A percentile compares a stretch with the other conserved stretches of the same genome.
These are phyloP conservation scores for Diceros bicornis DNA, from an alignment of 2,797 vertebrate species.

Conservation along the genomic window DNA sequence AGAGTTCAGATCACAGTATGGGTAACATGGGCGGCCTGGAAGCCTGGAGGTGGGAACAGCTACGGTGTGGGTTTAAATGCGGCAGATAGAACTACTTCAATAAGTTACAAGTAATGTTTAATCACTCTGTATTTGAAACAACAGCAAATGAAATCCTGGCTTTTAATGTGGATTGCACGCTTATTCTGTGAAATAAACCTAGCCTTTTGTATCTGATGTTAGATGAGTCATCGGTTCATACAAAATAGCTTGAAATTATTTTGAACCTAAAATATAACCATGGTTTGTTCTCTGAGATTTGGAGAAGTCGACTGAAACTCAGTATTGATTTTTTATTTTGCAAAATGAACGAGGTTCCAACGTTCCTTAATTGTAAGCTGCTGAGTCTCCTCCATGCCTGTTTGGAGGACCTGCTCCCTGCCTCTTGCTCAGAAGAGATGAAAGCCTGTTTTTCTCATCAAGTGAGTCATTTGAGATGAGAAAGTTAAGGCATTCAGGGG, in stretches of 20 bases:
- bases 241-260: background rate
- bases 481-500: background rate
- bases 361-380: background rate
- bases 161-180: background rate
- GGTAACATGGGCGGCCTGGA: background rate
- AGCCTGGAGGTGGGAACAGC: background rate
- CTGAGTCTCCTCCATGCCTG: background rate
- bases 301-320: background rate
- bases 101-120: background rate
- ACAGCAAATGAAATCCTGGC: background rate
- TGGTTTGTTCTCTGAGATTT: background rate
- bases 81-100: background rate
- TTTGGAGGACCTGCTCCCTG: background rate
- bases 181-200: constrained; percentile 55
- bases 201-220: background rate
- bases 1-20: fast-evolving
- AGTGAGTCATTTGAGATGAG: background rate
- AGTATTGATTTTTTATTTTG: background rate
- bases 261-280: background rate
- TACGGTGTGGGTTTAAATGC: fast-evolving
- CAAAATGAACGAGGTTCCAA: background rate
- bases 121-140: background rate
- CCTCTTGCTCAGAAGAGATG: background rate
- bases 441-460: background rate
- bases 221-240: constrained; percentile 17